phyloP scores from a whole-genome alignment of 2,113 vertebrate species.

The Coptodon bakossiorum region DNA sequence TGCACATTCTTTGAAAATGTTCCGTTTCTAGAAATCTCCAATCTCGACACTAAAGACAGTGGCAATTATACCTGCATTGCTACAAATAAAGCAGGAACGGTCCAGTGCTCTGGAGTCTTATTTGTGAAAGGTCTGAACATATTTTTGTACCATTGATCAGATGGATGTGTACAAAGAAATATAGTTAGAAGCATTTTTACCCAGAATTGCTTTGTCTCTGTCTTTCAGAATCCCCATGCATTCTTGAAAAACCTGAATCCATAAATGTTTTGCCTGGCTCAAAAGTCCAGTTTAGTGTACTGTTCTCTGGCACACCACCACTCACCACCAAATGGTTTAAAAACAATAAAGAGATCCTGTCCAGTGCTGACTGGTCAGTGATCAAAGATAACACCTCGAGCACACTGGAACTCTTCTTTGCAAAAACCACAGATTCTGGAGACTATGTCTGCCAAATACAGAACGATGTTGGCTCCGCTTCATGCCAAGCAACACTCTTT shows the following conservation, averaged over 20 bases:
- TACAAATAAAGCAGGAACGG: conserved; percentile 86
- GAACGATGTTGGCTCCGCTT: conserved; percentile 89
- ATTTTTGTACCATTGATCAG: not conserved
- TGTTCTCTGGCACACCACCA: conserved; percentile 85
- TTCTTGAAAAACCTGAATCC: conserved; percentile 88
- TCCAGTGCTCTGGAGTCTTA: conserved; percentile 85
- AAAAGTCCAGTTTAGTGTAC: conserved; percentile 84
- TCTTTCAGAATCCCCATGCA: conserved; percentile 84
- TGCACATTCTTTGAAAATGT: conserved; percentile 95
- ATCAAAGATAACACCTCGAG: conserved; percentile 87
- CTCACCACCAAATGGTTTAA: conserved; percentile 95
- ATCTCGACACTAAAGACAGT: conserved; percentile 82
- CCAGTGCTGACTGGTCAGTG: conserved; percentile 80
- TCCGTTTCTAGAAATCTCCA: conserved; percentile 89
- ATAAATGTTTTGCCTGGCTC: conserved; percentile 85
- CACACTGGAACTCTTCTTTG: conserved; percentile 86
- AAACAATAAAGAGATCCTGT: conserved; percentile 85
- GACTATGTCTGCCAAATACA: conserved; percentile 89
- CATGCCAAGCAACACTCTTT: conserved; percentile 84
- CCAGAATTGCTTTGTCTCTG: not conserved
- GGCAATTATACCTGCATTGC: conserved; percentile 92
- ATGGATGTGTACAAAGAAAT: not conserved
- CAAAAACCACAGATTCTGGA: conserved; percentile 84
- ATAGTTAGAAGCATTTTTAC: not conserved
- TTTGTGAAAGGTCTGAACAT: conserved; percentile 88